phyloP scores from a whole-genome alignment of 1,140 invertebrate species.

The Hypothenemus hampei region DNA sequence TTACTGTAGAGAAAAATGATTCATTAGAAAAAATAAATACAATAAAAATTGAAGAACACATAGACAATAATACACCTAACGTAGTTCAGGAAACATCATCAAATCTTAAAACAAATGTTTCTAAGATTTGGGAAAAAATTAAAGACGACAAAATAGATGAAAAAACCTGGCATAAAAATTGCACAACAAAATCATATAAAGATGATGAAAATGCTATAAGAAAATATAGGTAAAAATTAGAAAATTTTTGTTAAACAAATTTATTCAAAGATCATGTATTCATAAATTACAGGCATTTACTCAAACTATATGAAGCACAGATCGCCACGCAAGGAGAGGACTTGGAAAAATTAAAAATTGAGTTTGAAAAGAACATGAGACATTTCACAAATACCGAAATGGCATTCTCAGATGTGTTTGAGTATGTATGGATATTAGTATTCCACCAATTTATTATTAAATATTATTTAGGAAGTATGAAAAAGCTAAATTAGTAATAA shows the following conservation, averaged over 20 bases:
- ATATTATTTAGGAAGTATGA: constrained; percentile 48
- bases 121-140: too few species aligned
- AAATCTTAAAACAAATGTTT: too few species aligned
- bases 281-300: constrained; percentile 5
- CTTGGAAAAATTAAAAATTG: constrained; percentile 2
- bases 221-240: not conserved
- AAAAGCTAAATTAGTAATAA: constrained; percentile 52
- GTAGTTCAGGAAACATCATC: too few species aligned
- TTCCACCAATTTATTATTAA: not conserved
- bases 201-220: not conserved
- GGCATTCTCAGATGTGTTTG: constrained; percentile 21
- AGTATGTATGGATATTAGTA: constrained; percentile 4
- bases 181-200: too few species aligned
- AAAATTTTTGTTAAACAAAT: not conserved
- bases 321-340: constrained; percentile 7
- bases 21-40: too few species aligned
- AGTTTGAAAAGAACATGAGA: constrained; percentile 6
- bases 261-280: not conserved
- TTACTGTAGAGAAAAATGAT: too few species aligned
- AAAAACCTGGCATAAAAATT: too few species aligned
- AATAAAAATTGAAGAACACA: too few species aligned
- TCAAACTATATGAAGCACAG: constrained; percentile 6
- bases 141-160: too few species aligned
- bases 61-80: too few species aligned
- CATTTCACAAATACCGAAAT: constrained; percentile 19